Conservation (phyloP, 2,797 vertebrate species). For the Leptodactylus fallax region DNA sequence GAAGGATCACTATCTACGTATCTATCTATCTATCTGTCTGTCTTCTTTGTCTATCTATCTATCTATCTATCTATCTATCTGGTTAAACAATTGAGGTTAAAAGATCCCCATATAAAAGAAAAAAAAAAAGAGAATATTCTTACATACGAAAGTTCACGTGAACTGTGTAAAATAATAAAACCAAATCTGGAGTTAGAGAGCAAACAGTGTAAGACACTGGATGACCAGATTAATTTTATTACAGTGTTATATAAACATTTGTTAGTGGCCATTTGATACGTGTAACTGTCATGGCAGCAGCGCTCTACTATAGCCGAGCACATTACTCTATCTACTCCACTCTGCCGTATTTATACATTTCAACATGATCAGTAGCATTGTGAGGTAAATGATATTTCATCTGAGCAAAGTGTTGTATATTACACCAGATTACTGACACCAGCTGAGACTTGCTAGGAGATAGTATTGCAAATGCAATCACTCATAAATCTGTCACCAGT, state of each 20-base stretch:
- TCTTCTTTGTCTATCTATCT: too few species aligned
- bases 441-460: conserved; percentile 47
- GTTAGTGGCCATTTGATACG: not conserved
- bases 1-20: too few species aligned
- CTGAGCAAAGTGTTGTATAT: conserved; percentile 49
- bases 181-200: not conserved
- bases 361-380: conserved; percentile 41
- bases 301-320: not conserved
- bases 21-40: not conserved
- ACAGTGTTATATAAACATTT: not conserved
- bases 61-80: too few species aligned
- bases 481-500: conserved; percentile 49
- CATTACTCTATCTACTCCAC: conserved; percentile 20
- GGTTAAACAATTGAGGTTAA: not conserved
- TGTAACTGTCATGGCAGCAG: not conserved
- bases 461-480: conserved; percentile 39
- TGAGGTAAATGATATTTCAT: conserved; percentile 50
- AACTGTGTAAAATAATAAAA: not conserved
- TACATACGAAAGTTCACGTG: not conserved
- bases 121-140: not conserved
- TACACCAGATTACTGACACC: conserved; percentile 45
- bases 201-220: not conserved
- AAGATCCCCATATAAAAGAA: not conserved
- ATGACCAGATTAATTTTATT: not conserved
- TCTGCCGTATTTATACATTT: conserved; percentile 43